Evolutionary conservation across 2,888 invertebrate species (phyloP).

Genomic region (Mythimna lalbum): DNA sequence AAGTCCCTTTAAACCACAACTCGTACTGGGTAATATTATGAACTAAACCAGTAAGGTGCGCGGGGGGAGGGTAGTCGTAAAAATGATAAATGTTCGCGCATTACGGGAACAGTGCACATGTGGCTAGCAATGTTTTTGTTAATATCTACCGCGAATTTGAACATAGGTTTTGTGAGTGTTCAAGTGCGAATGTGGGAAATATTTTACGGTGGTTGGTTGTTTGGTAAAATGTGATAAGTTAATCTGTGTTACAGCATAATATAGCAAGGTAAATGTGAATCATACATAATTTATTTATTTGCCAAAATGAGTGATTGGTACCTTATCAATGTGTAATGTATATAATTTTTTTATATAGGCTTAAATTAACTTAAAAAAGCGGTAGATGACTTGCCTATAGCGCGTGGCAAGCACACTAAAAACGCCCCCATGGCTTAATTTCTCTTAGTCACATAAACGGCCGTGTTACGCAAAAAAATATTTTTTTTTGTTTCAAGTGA

Average conservation of each 20-base stretch:
- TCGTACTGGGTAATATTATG: constrained; percentile 65
- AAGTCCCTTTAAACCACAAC: constrained; percentile 35
- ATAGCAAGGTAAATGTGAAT: too few species aligned
- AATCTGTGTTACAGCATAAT: background rate
- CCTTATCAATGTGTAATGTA: too few species aligned
- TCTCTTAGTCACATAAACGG: too few species aligned
- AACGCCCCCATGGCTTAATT: too few species aligned
- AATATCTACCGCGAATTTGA: constrained; percentile 62
- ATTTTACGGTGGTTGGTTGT: constrained; percentile 3
- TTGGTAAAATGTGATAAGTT: background rate
- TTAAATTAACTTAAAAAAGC: too few species aligned
- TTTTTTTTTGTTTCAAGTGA: too few species aligned
- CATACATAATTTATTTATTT: too few species aligned
- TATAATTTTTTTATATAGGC: too few species aligned
- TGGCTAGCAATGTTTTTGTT: constrained; percentile 65
- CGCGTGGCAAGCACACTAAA: too few species aligned
- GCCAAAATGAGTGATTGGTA: too few species aligned
- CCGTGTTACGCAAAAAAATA: too few species aligned
- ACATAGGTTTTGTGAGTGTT: constrained; percentile 59
- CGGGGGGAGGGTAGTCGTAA: constrained; percentile 60
- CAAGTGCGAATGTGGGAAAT: constrained; percentile 25
- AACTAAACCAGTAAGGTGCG: constrained; percentile 61
- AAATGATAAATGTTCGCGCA: constrained; percentile 70
- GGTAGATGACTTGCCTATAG: too few species aligned
- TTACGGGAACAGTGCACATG: constrained; percentile 66